phyloP scores from a whole-genome alignment of 1,140 invertebrate species.

The Reticulitermes speratus region DNA sequence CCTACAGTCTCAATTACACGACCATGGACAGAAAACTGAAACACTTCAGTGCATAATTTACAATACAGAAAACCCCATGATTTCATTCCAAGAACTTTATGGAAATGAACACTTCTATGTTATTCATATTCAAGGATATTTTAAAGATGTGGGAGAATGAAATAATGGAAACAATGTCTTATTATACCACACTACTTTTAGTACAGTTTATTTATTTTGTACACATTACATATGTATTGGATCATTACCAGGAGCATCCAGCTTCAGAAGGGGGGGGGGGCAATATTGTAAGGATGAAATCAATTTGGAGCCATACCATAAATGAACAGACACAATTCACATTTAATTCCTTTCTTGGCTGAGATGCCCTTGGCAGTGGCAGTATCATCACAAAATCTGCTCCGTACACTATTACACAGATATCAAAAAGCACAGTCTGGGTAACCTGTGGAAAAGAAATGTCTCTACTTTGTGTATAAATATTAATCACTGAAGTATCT shows the following conservation, averaged over 20 bases:
- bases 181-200: background rate
- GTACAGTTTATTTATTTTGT: constrained; percentile 3
- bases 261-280: background rate
- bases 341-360: background rate
- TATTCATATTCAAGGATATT: too few relatives aligned
- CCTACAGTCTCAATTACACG: too few relatives aligned
- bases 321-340: background rate
- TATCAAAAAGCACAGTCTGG: constrained; percentile 18
- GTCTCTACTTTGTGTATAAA: background rate
- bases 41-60: too few relatives aligned
- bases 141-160: too few relatives aligned
- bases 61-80: too few relatives aligned
- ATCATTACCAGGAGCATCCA: background rate
- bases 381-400: background rate
- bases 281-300: background rate
- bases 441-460: constrained; percentile 1
- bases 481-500: background rate
- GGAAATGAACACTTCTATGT: too few relatives aligned
- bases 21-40: too few relatives aligned
- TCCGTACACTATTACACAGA: background rate
- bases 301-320: too few relatives aligned
- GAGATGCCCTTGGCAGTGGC: background rate
- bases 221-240: background rate
- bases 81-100: too few relatives aligned
- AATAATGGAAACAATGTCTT: background rate